Base-by-base conservation (phyloP, 2,797 vertebrate species). In the Leucoraja ocellata region DNA sequence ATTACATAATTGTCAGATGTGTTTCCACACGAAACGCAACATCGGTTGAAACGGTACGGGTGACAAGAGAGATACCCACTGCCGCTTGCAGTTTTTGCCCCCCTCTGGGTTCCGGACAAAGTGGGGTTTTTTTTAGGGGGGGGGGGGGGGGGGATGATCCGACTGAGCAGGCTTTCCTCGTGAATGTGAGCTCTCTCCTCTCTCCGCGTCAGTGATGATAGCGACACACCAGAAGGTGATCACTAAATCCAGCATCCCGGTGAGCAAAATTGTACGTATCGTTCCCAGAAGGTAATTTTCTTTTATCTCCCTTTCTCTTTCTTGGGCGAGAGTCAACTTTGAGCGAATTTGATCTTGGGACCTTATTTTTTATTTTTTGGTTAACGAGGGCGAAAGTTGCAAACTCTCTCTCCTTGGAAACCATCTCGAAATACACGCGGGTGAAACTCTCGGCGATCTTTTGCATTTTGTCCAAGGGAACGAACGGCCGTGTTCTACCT, bases 151-250 rank as follows among this genome's bases (percentile, higher is more conserved):
- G 81, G 28, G 14, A 32, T 32, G 61, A 65, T 68, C 16, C 61
- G 3, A 11, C 9, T 14, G 28, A 65, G n/a, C 28, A 10, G 63
- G n/a, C 13, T 61, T 84, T 36, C 84, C 65, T 36, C 9, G 84
- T 65, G 28, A 65, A 88, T 28, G 28, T 18, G 32, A 23, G 1
- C 23, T n/a, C 63, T 21, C 25, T 65, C 54, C 63, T 25, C 36
- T 73, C 90, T 36, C 88, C 14, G 83, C 83, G 32, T 97, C 96
- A 1, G 95, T 97, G 93, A 95, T 97, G 94, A 96, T 98, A 94
- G 96, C 95, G 93, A 96, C 97, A 94, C 96, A 97, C 93, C 94
- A 97, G 93, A 97, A 96, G 95, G 96, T 97, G 93, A 96, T 96
- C 94, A 96, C 95, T 93, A 94, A 95, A 91, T 73, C 94, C 94